Evolutionary conservation across 2,797 vertebrate species (phyloP), one percentile per base, ranked within the genome.

Genomic region (Argyrosomus regius): DNA sequence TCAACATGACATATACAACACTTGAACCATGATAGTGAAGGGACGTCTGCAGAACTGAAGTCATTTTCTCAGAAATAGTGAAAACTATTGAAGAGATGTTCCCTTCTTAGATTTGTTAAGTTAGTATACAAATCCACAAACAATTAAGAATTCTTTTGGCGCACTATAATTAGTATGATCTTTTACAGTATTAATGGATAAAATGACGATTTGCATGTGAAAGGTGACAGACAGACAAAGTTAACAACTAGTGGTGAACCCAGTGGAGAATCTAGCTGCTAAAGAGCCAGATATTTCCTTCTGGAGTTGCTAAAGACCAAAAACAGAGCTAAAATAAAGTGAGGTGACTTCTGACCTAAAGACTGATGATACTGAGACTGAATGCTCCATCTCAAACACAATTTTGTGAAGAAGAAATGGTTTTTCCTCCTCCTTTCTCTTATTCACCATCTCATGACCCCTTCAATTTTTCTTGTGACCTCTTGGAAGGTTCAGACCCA

Each of bases 1-100:
- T 82, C 74, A 75, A 78, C 73, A 80, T 75, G 54, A 76, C 50
- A 56, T 65, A 74, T 52, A 54, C 16, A 41, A 39, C 31, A 41
- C 48, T 63, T 81, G 60, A 85, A 86, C 64, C 39, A 12, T 10
- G 16, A 68, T 28, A 31, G 31, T n/a, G 12, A 62, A n/a, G 50
- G 31, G 56, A 46, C 1, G 0, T 61, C 22, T 72, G 41, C n/a
- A 66, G 62, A 65, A 45, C 43, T 53, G n/a, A 43, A 46, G 6
- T 13, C 45, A 39, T 2, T 10, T 52, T 7, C 26, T n/a, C 28
- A 1, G 5, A 68, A 26, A 71, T n/a, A 53, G 3, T 22, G 13
- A 11, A 5, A 69, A 66, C 22, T 48, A 6, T 5, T 67, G 18
- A n/a, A 24, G 3, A 45, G 22, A 45, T 8, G 24, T 22, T 52